Base-by-base conservation (phyloP, 2,888 invertebrate genomes). In the Entomobrya proxima region DNA sequence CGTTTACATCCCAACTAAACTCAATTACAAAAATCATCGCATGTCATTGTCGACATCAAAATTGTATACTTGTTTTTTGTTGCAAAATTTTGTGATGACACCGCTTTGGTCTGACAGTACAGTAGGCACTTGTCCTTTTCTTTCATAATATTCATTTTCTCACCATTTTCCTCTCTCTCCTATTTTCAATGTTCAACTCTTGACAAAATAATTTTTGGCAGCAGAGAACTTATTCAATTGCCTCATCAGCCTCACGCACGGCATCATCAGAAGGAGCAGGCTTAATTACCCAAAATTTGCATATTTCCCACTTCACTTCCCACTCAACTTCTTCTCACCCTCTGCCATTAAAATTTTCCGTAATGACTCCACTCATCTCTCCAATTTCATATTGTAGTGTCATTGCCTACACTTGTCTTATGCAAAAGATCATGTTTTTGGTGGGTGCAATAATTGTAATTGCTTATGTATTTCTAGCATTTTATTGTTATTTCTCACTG, bases 281-380 rank as follows among this genome's bases (percentile, higher is more conserved):
- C 75, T 75, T 75, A 75, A 75, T 75, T 75, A 50, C 52, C 75
- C 75, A 75, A 75, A 75, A 76, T 76, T 76, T 58, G 76, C 76
- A 76, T 76, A 75, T 75, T 44, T 64, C 64, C 35, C 64, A 64
- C 64, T 64, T 64, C 64, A 64, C 32, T 18, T 37, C 6, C 5
- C 64, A 64, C 64, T 32, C 64, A 9, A 6, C 32, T 32, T 32
- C 24, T 24, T 55, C 55, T 55, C 64, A n/a, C 47, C 32, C 50
- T n/a, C 30, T 4, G 9, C 32, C 75, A 75, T 75, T 44, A 75
- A 52, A 75, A 75, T 47, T 75, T 75, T n/a, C n/a, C n/a, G 24
- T 75, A 40, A 72, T 50, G 52, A 44, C 50, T 75, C 75, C 21
- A 11, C 24, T 52, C 15, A 27, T 44, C 47, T 5, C 24, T 35